These are phyloP conservation scores for Sciurus vulgaris DNA, from an alignment of 2,797 vertebrate species.

Conservation along the genomic window DNA sequence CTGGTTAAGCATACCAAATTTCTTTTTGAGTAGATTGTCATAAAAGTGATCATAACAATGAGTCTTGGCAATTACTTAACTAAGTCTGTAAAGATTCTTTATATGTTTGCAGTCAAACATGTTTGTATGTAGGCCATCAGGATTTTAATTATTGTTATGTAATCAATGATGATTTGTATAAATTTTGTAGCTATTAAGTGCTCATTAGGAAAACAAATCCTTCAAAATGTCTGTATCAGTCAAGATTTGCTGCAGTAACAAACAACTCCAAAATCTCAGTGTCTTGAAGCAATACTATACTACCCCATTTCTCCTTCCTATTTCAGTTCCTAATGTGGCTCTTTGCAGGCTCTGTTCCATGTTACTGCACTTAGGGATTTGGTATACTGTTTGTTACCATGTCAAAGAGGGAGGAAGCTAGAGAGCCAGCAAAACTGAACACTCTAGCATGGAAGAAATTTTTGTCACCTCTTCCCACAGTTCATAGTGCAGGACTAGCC, in stretches of 20 bases:
- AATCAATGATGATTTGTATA: background rate
- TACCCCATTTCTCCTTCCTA: background rate
- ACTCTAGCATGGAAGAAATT: background rate
- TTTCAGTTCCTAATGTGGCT: accelerated
- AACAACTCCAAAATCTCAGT: background rate
- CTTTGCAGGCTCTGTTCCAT: too few species aligned
- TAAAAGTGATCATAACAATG: background rate
- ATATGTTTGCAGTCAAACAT: background rate
- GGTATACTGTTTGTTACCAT: background rate
- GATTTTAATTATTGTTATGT: background rate
- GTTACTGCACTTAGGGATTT: background rate
- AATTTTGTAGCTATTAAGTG: background rate
- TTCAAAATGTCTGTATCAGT: background rate
- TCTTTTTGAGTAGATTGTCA: background rate
- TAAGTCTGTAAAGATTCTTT: background rate
- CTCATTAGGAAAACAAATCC: background rate
- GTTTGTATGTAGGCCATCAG: background rate
- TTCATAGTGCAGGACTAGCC: background rate
- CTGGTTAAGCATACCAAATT: background rate
- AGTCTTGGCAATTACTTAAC: background rate
- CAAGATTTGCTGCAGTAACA: background rate
- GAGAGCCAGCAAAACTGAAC: background rate
- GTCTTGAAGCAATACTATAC: accelerated
- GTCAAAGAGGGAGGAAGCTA: background rate
- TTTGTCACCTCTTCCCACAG: background rate